Percentiles rank a stretch among this genome's conserved stretches.
These are phyloP conservation scores for Drosophila pachea DNA, from an alignment of 1,140 invertebrate genomes.

Conservation along the genomic window DNA sequence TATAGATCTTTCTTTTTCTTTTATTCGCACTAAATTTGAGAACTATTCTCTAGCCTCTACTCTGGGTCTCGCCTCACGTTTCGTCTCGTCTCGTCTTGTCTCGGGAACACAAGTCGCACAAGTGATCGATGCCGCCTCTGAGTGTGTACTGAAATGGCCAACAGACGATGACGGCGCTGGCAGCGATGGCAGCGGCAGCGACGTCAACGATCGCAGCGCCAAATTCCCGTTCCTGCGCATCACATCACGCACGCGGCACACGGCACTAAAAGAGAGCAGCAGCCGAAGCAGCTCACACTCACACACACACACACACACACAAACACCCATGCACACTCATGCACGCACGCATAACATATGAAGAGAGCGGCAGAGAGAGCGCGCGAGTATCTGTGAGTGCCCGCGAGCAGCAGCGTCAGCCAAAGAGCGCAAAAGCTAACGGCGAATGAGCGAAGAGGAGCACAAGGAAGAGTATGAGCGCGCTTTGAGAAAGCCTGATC, in stretches of 20 bases:
- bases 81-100: constrained; percentile 22
- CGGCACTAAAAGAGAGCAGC: constrained; percentile 50
- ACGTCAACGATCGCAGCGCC: too few species aligned
- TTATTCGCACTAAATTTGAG: constrained; percentile 27
- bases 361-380: constrained; percentile 9
- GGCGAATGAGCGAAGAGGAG: constrained; percentile 1
- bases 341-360: not conserved
- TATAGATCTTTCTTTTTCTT: too few species aligned
- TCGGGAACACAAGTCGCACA: constrained; percentile 60
- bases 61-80: constrained; percentile 8
- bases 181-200: constrained; percentile 12
- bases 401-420: not conserved
- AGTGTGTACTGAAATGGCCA: constrained; percentile 72
- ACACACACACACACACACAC: constrained; percentile 1
- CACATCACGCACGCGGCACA: constrained; percentile 74
- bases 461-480: constrained; percentile 9
- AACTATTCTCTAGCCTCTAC: constrained; percentile 30
- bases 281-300: constrained; percentile 12
- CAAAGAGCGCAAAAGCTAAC: constrained; percentile 6
- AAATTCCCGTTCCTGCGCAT: constrained; percentile 57
- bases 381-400: not conserved
- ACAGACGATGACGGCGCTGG: constrained; percentile 17
- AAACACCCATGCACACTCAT: not conserved
- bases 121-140: constrained; percentile 78
- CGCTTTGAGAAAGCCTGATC: constrained; percentile 34